phyloP scores from a whole-genome alignment of 2,888 invertebrate genomes.

The Dyspetes luteomarginatus region DNA sequence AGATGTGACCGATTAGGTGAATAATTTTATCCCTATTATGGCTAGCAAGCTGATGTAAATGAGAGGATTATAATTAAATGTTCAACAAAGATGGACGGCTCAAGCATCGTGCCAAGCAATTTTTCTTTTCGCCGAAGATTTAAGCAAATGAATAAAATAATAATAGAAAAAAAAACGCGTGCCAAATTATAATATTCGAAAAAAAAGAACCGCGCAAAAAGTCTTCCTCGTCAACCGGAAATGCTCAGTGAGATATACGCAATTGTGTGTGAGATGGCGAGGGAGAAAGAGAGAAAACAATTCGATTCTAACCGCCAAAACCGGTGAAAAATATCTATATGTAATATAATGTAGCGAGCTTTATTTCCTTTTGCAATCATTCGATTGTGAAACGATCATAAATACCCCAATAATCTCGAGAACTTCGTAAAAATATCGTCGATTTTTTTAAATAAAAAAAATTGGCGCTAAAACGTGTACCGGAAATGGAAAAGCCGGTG shows the following conservation, averaged over 20 bases:
- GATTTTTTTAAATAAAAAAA: too few relatives aligned
- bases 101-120: conserved; percentile 64
- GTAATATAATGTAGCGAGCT: neutral
- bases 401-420: conserved; percentile 16
- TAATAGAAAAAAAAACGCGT: conserved; percentile 45
- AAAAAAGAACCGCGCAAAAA: conserved; percentile 26
- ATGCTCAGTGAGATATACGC: conserved; percentile 34
- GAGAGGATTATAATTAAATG: neutral
- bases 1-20: conserved; percentile 42
- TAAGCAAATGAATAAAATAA: conserved; percentile 32
- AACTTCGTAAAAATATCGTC: conserved; percentile 18
- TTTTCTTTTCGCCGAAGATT: conserved; percentile 64
- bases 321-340: neutral
- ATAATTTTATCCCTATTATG: conserved; percentile 24
- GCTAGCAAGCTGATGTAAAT: neutral
- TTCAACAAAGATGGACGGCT: conserved; percentile 29
- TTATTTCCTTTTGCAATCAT: neutral
- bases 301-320: neutral
- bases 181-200: conserved; percentile 51
- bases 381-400: conserved; percentile 6
- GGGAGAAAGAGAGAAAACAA: neutral
- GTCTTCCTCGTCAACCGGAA: conserved; percentile 36
- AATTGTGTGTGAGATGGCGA: conserved; percentile 9
- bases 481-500: too few relatives aligned
- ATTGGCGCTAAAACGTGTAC: too few relatives aligned